Evolutionary conservation across 2,113 vertebrate species (phyloP).

Genomic region (Notarius quadriscutis): DNA sequence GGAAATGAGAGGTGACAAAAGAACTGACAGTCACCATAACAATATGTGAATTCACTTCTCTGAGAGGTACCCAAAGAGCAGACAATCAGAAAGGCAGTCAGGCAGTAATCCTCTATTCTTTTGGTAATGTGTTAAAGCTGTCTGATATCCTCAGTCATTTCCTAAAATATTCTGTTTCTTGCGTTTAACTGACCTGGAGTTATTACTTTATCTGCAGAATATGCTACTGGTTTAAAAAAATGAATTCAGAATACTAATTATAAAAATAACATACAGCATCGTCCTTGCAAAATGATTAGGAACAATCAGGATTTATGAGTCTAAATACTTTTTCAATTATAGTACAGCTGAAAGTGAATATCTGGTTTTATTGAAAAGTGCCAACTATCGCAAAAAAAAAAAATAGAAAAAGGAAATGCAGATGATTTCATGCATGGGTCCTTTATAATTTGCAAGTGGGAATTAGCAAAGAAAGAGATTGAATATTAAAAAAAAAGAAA

Average conservation of each 20-base stretch:
- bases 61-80: conserved; percentile 9
- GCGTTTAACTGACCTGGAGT: conserved; percentile 53
- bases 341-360: conserved; percentile 25
- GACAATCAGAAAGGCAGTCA: conserved; percentile 9
- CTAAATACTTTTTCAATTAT: conserved; percentile 40
- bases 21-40: conserved; percentile 38
- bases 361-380: conserved; percentile 32
- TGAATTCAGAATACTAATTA: conserved; percentile 45
- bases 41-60: conserved; percentile 46
- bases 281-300: conserved; percentile 26
- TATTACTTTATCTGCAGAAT: conserved; percentile 44
- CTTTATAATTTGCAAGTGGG: conserved; percentile 17
- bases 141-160: conserved; percentile 24
- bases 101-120: conserved; percentile 53
- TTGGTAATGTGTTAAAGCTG: conserved; percentile 45
- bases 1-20: conserved; percentile 39
- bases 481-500: not conserved
- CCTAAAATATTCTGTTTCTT: conserved; percentile 43
- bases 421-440: conserved; percentile 32
- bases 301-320: conserved; percentile 39
- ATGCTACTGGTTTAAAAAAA: conserved; percentile 24
- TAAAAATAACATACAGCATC: conserved; percentile 5
- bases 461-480: not conserved
- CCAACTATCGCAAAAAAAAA: not conserved
- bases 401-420: not conserved